These are phyloP conservation scores for Cnemophilus loriae DNA, from an alignment of 2,113 vertebrate genomes.

Conservation along the genomic window DNA sequence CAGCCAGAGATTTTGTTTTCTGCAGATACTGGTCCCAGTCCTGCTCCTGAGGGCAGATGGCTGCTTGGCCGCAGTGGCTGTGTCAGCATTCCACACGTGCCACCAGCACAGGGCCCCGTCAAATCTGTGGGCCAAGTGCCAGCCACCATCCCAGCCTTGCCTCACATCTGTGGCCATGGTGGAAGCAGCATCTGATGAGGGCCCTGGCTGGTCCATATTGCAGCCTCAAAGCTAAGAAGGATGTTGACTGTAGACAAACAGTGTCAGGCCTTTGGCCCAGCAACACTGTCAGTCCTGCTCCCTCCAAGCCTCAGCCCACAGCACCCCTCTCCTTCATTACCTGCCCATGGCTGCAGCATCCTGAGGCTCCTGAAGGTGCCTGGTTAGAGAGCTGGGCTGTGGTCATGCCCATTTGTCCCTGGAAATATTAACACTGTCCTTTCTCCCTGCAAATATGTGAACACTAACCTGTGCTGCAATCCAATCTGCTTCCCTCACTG, in stretches of 20 bases:
- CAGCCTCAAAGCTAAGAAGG: neutral
- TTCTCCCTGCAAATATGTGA: neutral
- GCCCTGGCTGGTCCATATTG: neutral
- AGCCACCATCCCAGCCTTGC: rapidly evolving
- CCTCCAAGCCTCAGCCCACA: neutral
- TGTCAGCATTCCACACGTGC: neutral
- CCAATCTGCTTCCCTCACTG: neutral
- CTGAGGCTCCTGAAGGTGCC: neutral
- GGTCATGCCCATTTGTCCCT: neutral
- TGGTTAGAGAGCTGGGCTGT: neutral
- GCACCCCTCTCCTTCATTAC: neutral
- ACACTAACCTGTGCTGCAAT: neutral
- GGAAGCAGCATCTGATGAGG: neutral
- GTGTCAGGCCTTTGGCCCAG: neutral
- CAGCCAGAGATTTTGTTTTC: neutral
- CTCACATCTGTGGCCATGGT: rapidly evolving
- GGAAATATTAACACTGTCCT: neutral
- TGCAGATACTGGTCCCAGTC: neutral
- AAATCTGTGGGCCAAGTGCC: neutral
- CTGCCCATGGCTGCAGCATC: neutral
- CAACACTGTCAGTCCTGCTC: rapidly evolving
- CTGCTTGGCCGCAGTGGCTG: rapidly evolving
- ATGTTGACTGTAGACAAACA: neutral
- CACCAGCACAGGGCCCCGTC: no score
- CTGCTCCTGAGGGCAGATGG: neutral